phyloP scores from a whole-genome alignment of 2,113 vertebrate species.

The Vulpes vulpes region DNA sequence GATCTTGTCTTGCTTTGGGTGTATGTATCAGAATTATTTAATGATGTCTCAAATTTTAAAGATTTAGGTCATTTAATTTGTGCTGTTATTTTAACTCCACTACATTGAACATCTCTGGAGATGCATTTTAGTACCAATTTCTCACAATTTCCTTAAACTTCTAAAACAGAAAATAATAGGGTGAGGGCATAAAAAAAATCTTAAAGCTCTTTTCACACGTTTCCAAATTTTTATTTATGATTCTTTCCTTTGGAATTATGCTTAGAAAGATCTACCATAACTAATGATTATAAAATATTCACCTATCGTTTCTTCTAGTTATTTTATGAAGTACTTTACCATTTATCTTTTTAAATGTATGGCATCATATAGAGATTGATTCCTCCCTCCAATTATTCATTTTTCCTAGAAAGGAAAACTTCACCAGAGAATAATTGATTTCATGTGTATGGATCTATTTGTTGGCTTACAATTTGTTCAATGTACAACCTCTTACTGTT shows the following conservation, averaged over 20 bases:
- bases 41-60: not conserved
- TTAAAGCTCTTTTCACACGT: not conserved
- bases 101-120: not conserved
- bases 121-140: not conserved
- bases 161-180: not conserved
- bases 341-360: not conserved
- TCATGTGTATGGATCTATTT: not conserved
- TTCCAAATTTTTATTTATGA: not conserved
- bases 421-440: conserved; percentile 3
- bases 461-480: not conserved
- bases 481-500: not conserved
- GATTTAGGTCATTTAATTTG: not conserved
- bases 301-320: not conserved
- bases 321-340: not conserved
- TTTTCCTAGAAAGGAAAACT: not conserved
- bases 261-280: not conserved
- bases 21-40: not conserved
- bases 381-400: not conserved
- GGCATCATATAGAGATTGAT: not conserved
- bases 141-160: conserved; percentile 53
- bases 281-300: not conserved
- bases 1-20: not conserved
- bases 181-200: not conserved
- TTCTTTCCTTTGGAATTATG: not conserved
- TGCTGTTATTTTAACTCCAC: not conserved